Evolutionary conservation across 35 echinoderm and acorn worm genomes (phyloP), one percentile per base, ranked within the genome.

Genomic region (Nesometra sesokonis): DNA sequence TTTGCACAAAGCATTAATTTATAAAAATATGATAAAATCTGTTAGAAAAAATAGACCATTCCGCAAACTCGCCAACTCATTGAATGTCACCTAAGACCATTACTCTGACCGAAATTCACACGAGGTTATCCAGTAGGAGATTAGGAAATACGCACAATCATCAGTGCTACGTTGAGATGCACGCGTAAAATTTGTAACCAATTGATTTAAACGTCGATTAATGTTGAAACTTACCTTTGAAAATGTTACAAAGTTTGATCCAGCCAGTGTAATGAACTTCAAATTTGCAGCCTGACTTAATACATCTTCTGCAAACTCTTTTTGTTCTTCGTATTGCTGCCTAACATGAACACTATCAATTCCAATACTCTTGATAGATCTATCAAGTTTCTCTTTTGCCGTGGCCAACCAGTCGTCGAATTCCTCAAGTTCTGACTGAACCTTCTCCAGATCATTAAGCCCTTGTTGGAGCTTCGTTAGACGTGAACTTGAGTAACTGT

Each of bases 251-350:
- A 94, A 99, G 27, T 93, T 89, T 81, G 91, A 90, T 57, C 96
- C 96, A 23, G 96, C 92, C 92, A 99, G 92, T 87, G 94, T 94
- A 82, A 94, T 93, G 79, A 99, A 99, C 40, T 99, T 99, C 76
- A 99, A 77, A 37, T 94, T 93, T 30, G 96, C 96, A 33, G 86
- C 87, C 32, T 99, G 96, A 31, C 84, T 93, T 37, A 94, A 29
- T 5, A 99, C 96, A 38, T 94, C 96, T 52, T 99, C 92, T 7
- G 92, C 86, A 80, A 99, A 85, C 7, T 77, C 92, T 77, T 91
- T 91, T 85, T 94, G 90, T 47, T 90, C 93, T 23, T 91, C 93
- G 23, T 52, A 79, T 86, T 99, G 92, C 11, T 77, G 34, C 30
- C 39, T 30, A 57, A 99, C 43, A 0, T 30, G 89, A 79, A 92